phyloP scores from a whole-genome alignment of 2,888 invertebrate species.

The Lasius platythorax region DNA sequence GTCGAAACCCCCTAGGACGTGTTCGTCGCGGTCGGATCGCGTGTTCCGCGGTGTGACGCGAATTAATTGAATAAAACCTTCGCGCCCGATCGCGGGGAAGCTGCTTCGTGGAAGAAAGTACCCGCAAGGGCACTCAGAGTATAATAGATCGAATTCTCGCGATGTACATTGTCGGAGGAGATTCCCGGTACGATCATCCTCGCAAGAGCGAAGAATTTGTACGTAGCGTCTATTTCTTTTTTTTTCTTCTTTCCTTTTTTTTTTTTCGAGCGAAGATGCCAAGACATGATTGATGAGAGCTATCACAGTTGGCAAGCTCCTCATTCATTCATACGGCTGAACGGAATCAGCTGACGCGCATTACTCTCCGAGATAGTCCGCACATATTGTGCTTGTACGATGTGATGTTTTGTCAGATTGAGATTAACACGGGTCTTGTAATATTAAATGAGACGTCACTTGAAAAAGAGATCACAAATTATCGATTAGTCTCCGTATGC shows the following conservation, averaged over 20 bases:
- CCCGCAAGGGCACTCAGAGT: not conserved
- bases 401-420: slow-evolving; percentile 27
- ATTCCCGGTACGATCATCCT: not conserved
- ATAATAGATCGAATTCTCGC: not conserved
- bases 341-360: slow-evolving; percentile 54
- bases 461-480: not conserved
- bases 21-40: slow-evolving; percentile 70
- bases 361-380: slow-evolving; percentile 46
- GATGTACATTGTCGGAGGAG: not conserved
- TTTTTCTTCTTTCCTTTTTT: not conserved
- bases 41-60: slow-evolving; percentile 41
- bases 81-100: not conserved
- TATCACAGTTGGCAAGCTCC: slow-evolving; percentile 49
- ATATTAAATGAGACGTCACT: not conserved
- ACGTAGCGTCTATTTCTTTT: not conserved
- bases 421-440: slow-evolving; percentile 33
- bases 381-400: slow-evolving; percentile 16
- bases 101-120: not conserved
- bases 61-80: slow-evolving; percentile 70
- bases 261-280: slow-evolving; percentile 8
- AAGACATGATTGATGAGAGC: slow-evolving; percentile 38
- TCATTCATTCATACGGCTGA: slow-evolving; percentile 47
- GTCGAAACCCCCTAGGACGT: slow-evolving; percentile 75
- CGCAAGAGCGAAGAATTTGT: not conserved
- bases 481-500: slow-evolving; percentile 8